Base-by-base conservation (phyloP, 2,888 invertebrate species). In the Zootermopsis nevadensis region DNA sequence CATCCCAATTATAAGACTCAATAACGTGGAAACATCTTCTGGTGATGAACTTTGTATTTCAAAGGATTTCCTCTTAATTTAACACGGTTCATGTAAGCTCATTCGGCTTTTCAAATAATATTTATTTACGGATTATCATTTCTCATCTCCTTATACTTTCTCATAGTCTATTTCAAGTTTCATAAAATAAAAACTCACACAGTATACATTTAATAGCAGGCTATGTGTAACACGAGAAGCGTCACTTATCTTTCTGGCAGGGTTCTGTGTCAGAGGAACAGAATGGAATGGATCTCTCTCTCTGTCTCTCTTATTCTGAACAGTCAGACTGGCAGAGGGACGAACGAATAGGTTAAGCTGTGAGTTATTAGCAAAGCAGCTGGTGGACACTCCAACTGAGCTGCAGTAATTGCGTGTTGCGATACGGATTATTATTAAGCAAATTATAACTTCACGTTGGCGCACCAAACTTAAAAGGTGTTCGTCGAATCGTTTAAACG, bases 11-110 rank as follows among this genome's bases (percentile, higher is more conserved):
- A 79, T 66, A 66, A 60, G 48, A 79, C 60, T 66, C 66, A 79
- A 79, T 79, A 79, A 79, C 31, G 79, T 79, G 79, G 79, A 79
- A 79, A 60, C 55, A 60, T 74, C 33, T 74, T 74, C 31, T 42
- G 42, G n/a, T 74, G 74, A 33, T 69, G 74, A 74, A 74, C 74
- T 74, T 74, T 74, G 74, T 74, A 27, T 60, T 22, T 74, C 33
- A 38, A 38, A 38, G n/a, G 74, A 38, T 15, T 38, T 79, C 60
- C 27, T 35, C n/a, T 66, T 79, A 79, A 79, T 79, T 35, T 66
- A 35, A 60, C 79, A 79, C 79, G 79, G 79, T n/a, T 66, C 79
- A 79, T 66, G n/a, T 66, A 79, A 27, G 66, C 66, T 66, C 60
- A 79, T 66, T 66, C 66, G 60, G 27, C 79, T 74, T 69, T 33